phyloP scores from a whole-genome alignment of 2,888 invertebrate genomes.

The Tenthredo mesomela region DNA sequence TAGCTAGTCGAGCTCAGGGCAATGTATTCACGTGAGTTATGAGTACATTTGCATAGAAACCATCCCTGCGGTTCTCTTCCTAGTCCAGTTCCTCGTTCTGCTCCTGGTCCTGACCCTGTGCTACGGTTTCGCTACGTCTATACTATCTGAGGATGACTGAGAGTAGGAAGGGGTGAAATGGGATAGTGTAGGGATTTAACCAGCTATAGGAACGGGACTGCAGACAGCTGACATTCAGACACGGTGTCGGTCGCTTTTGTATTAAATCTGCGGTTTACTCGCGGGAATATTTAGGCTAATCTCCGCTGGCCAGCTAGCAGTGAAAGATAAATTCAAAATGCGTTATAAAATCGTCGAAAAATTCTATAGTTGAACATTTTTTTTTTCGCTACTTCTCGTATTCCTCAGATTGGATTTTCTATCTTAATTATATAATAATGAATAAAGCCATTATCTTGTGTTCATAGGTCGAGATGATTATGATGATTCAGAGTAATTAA shows the following conservation, averaged over 20 bases:
- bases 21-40: slow-evolving; percentile 67
- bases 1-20: slow-evolving; percentile 42
- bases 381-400: not conserved
- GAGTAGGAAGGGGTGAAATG: slow-evolving; percentile 60
- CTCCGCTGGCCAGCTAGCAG: not conserved
- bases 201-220: not conserved
- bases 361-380: not conserved
- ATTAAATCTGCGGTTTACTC: slow-evolving; percentile 65
- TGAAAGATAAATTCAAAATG: not conserved
- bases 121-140: slow-evolving; percentile 56
- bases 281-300: slow-evolving; percentile 37
- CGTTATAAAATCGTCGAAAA: not conserved
- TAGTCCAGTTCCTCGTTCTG: not conserved
- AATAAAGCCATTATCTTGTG: not conserved
- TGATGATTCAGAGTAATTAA: slow-evolving; percentile 11
- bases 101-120: slow-evolving; percentile 33
- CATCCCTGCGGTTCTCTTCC: slow-evolving; percentile 56
- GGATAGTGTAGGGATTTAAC: not conserved
- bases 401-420: not conserved
- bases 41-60: slow-evolving; percentile 73
- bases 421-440: not conserved
- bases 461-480: not conserved
- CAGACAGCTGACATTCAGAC: slow-evolving; percentile 66
- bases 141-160: slow-evolving; percentile 58
- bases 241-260: slow-evolving; percentile 57